These are phyloP conservation scores for Upupa epops DNA, from an alignment of 2,113 vertebrate genomes.

Conservation along the genomic window DNA sequence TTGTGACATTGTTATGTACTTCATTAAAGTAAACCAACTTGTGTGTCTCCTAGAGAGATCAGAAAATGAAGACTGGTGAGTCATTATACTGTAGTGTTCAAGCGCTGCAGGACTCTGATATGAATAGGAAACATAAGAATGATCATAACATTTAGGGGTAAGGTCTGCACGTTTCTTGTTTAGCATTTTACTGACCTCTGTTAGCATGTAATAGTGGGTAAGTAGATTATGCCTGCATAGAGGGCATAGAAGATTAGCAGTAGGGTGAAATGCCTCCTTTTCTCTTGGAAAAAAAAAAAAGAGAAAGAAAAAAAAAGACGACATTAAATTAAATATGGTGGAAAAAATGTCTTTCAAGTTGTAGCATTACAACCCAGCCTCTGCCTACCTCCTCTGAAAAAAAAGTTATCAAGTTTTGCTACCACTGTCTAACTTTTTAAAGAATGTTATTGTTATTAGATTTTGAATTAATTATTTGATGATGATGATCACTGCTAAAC, in stretches of 20 bases:
- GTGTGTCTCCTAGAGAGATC: not conserved
- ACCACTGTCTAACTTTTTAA: not conserved
- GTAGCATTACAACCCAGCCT: fast-evolving
- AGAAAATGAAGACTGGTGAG: not conserved
- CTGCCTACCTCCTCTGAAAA: fast-evolving
- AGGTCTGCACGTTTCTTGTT: not conserved
- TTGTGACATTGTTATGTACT: slow-evolving; percentile 39
- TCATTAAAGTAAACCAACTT: slow-evolving; percentile 16
- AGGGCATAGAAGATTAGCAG: not conserved
- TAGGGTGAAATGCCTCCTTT: not conserved
- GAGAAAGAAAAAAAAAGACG: too few relatives aligned
- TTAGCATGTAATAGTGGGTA: not conserved
- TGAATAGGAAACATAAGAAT: not conserved
- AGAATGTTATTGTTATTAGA: not conserved
- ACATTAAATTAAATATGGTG: not conserved
- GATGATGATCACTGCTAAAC: not conserved
- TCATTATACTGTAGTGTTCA: not conserved
- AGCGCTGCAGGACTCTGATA: not conserved
- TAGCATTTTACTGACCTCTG: not conserved
- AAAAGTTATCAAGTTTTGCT: not conserved
- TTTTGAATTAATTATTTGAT: not conserved
- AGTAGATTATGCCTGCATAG: not conserved
- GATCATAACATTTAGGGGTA: not conserved
- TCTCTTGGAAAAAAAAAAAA: not conserved
- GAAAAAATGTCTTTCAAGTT: not conserved